Evolutionary conservation across 2,113 vertebrate genomes (phyloP).

Genomic region (Gobiocypris rarus): DNA sequence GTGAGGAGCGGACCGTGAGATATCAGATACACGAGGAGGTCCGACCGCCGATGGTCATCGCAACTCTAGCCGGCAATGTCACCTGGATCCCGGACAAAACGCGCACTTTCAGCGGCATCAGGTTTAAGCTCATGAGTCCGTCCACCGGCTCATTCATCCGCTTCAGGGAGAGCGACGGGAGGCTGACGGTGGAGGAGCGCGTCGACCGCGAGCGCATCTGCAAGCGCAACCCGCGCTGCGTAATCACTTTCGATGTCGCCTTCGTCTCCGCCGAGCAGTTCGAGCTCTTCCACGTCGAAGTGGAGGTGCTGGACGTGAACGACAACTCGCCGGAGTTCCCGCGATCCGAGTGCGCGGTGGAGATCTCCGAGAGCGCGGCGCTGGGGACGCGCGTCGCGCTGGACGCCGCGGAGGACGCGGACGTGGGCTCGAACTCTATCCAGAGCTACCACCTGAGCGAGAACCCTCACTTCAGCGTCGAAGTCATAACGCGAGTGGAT

Average conservation of each 20-base stretch:
- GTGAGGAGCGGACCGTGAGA: conserved; percentile 86
- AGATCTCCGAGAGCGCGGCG: conserved; percentile 87
- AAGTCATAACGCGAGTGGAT: conserved; percentile 89
- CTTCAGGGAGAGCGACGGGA: conserved; percentile 90
- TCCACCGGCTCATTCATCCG: conserved; percentile 90
- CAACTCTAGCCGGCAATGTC: conserved; percentile 91
- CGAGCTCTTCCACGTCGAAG: conserved; percentile 91
- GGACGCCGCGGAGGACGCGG: conserved; percentile 87
- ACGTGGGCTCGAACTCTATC: conserved; percentile 90
- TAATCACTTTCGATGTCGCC: conserved; percentile 93
- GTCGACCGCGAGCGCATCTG: conserved; percentile 92
- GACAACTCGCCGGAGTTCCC: conserved; percentile 93
- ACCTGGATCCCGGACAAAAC: conserved; percentile 76
- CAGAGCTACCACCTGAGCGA: conserved; percentile 92
- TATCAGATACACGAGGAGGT: conserved; percentile 92
- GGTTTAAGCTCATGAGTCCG: conserved; percentile 94
- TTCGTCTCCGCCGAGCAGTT: conserved; percentile 90
- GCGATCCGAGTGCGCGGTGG: conserved; percentile 80
- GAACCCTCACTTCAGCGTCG: conserved; percentile 90
- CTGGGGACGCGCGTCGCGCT: conserved; percentile 88
- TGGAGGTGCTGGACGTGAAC: conserved; percentile 93
- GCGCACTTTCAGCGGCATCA: conserved; percentile 73
- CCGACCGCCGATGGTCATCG: conserved; percentile 88
- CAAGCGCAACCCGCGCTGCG: conserved; percentile 83
- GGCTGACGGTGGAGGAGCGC: conserved; percentile 87